Percentiles rank a stretch among this genome's conserved stretches.
These are phyloP conservation scores for Lutjanus campechanus DNA, from an alignment of 2,797 vertebrate genomes.

Conservation along the genomic window DNA sequence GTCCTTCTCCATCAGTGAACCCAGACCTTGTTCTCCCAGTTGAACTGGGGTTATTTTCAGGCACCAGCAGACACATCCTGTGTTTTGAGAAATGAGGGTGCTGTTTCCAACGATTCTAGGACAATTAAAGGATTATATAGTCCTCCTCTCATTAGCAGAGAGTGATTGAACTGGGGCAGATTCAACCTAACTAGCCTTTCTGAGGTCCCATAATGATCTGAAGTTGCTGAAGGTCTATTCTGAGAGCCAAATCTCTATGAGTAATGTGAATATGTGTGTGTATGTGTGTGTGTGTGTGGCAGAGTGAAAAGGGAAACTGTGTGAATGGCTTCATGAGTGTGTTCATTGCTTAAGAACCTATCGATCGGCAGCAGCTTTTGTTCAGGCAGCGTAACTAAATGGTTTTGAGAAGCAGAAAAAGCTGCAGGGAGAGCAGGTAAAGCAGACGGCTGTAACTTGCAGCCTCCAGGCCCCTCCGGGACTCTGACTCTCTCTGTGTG, in stretches of 20 bases:
- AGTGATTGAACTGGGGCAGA: constrained; percentile 43
- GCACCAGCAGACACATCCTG: constrained; percentile 1
- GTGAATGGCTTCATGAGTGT: constrained; percentile 39
- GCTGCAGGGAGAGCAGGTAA: constrained; percentile 78
- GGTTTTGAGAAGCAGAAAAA: constrained; percentile 75
- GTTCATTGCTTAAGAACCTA: constrained; percentile 57
- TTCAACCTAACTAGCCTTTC: constrained; percentile 26
- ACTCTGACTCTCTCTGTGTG: constrained; percentile 86
- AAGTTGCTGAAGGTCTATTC: constrained; percentile 17
- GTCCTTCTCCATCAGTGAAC: too few species aligned
- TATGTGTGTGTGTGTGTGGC: constrained; percentile 1
- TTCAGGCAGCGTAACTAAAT: constrained; percentile 91
- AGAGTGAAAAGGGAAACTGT: constrained; percentile 6
- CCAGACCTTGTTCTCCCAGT: neutral
- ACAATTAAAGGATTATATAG: constrained; percentile 36
- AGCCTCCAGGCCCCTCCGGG: constrained; percentile 87
- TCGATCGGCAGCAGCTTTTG: constrained; percentile 54
- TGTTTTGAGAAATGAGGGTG: neutral
- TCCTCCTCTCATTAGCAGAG: constrained; percentile 24
- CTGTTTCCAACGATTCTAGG: constrained; percentile 11
- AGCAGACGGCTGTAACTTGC: constrained; percentile 85
- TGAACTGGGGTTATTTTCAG: too few species aligned
- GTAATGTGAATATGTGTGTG: constrained; percentile 4
- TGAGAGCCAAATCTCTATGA: constrained; percentile 15
- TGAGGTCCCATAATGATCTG: constrained; percentile 30